A percentile compares a stretch with the other conserved stretches of the same genome.
Conservation (phyloP, 2,888 invertebrate species). For the Lamproptera curius region DNA sequence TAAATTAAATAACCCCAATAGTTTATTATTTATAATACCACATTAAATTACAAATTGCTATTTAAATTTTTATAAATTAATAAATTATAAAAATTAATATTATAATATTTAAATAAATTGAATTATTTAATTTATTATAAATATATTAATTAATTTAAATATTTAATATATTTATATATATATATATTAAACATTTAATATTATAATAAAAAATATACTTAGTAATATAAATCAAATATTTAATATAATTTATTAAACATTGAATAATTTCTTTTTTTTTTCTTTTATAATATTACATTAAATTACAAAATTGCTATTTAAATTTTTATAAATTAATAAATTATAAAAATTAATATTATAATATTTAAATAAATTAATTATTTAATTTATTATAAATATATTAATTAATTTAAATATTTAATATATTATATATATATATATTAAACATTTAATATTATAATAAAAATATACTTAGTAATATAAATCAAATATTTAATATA, state of each 20-base stretch:
- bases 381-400: constrained; percentile 23
- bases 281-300: constrained; percentile 11
- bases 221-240: too few species aligned
- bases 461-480: not conserved
- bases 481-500: constrained; percentile 4
- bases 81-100: too few species aligned
- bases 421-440: constrained; percentile 29
- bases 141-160: too few species aligned
- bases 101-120: too few species aligned
- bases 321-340: constrained; percentile 6
- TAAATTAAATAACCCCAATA: too few species aligned
- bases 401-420: too few species aligned
- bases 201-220: not conserved
- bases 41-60: too few species aligned
- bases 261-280: constrained; percentile 28
- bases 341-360: constrained; percentile 10
- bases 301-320: constrained; percentile 6
- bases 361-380: not conserved
- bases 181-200: constrained; percentile 9
- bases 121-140: too few species aligned
- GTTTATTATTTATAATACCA: too few species aligned
- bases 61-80: too few species aligned
- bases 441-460: constrained; percentile 4
- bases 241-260: constrained; percentile 27
- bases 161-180: constrained; percentile 28